Percentiles rank a stretch among this genome's conserved stretches.
These are phyloP conservation scores for Chloebia gouldiae DNA, from an alignment of 2,113 vertebrate genomes.

Conservation along the genomic window DNA sequence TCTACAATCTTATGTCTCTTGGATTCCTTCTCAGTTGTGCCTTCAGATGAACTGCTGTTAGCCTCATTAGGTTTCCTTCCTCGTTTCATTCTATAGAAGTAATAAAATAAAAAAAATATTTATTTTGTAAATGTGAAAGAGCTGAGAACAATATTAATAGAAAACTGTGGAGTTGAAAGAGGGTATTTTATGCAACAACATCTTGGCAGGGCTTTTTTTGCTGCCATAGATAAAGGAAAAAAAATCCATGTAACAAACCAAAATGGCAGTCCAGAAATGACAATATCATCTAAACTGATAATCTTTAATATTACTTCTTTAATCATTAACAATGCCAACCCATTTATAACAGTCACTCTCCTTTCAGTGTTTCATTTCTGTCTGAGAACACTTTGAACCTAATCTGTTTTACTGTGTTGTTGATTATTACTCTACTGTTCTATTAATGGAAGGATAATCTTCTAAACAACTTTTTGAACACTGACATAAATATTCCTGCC, in stretches of 20 bases:
- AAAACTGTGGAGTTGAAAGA: not conserved
- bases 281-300: not conserved
- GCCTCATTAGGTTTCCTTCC: slow-evolving; percentile 77
- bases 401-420: not conserved
- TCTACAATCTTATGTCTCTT: slow-evolving; percentile 78
- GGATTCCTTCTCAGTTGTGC: slow-evolving; percentile 58
- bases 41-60: slow-evolving; percentile 67
- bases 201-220: not conserved
- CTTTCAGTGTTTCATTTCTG: not conserved
- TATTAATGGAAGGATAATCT: not conserved
- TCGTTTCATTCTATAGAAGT: slow-evolving; percentile 86
- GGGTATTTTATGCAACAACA: not conserved
- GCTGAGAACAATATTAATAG: not conserved
- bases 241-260: not conserved
- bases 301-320: not conserved
- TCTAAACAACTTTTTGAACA: not conserved
- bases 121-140: not conserved
- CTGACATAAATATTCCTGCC: not conserved
- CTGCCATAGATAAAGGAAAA: not conserved
- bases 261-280: not conserved
- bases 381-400: not conserved
- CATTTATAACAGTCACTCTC: not conserved
- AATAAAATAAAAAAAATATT: not conserved
- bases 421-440: not conserved
- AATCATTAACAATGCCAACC: not conserved